phyloP scores from a whole-genome alignment of 2,888 invertebrate genomes.

The Pammene aurita region DNA sequence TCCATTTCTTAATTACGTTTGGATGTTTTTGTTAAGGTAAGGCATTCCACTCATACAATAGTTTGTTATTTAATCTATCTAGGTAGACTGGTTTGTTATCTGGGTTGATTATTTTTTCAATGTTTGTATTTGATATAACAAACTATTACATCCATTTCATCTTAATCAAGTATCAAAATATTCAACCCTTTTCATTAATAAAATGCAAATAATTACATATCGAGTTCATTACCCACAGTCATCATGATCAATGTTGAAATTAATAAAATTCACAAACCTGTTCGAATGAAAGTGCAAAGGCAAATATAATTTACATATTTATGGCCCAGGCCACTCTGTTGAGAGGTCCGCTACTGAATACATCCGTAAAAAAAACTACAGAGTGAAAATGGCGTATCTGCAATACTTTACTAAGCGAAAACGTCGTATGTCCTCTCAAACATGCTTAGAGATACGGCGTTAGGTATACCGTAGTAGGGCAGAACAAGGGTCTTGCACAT shows the following conservation, averaged over 20 bases:
- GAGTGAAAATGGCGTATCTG: conserved; percentile 1
- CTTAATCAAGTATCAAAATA: conserved; percentile 4
- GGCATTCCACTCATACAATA: no score
- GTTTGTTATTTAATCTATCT: no score
- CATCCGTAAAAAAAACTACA: not conserved
- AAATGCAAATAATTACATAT: conserved; percentile 9
- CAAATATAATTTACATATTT: conserved; percentile 59
- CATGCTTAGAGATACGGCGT: not conserved
- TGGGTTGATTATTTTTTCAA: no score
- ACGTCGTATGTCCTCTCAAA: not conserved
- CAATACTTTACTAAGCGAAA: not conserved
- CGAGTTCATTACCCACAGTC: not conserved
- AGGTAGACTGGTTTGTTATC: no score
- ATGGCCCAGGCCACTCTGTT: conserved; percentile 49
- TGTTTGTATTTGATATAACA: not conserved
- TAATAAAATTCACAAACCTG: conserved; percentile 48
- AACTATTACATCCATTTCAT: not conserved
- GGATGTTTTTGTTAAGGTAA: no score
- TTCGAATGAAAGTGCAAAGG: conserved; percentile 57
- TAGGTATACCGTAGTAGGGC: not conserved
- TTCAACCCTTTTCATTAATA: conserved; percentile 1
- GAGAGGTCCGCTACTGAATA: conserved; percentile 23
- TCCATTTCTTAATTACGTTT: no score
- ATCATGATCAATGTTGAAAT: conserved; percentile 16
- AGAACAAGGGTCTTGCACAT: not conserved